Percentiles rank a stretch among this genome's conserved stretches.
phyloP scores from a whole-genome alignment of 2,888 invertebrate species.

The Cetonia aurata region DNA sequence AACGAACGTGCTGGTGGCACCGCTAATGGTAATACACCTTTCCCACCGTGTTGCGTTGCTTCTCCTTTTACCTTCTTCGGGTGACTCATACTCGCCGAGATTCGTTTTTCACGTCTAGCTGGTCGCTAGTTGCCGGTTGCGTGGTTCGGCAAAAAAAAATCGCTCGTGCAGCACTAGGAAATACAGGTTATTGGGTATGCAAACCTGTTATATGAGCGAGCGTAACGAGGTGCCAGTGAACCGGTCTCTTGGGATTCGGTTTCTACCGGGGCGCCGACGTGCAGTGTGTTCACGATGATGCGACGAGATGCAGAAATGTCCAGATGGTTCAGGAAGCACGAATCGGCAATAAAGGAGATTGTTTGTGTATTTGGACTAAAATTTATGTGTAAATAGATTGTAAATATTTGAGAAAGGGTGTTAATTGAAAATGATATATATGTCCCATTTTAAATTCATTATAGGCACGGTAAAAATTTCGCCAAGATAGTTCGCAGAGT shows the following conservation, averaged over 20 bases:
- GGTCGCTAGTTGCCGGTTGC: constrained; percentile 23
- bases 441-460: no score
- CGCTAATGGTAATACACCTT: constrained; percentile 16
- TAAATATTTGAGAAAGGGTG: no score
- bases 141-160: neutral
- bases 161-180: constrained; percentile 21
- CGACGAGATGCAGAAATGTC: no score
- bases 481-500: no score
- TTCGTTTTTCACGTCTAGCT: constrained; percentile 39
- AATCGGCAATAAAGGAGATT: no score
- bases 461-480: no score
- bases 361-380: no score
- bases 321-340: no score
- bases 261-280: neutral
- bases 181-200: constrained; percentile 25
- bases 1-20: constrained; percentile 10
- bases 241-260: constrained; percentile 14
- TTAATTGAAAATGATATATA: no score
- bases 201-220: constrained; percentile 22
- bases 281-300: no score
- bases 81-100: constrained; percentile 39
- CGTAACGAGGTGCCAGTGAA: constrained; percentile 9
- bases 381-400: no score
- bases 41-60: constrained; percentile 13
- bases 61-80: constrained; percentile 45